Conservation (phyloP, 1,140 invertebrate species). For the Caenorhabditis briggsae region DNA sequence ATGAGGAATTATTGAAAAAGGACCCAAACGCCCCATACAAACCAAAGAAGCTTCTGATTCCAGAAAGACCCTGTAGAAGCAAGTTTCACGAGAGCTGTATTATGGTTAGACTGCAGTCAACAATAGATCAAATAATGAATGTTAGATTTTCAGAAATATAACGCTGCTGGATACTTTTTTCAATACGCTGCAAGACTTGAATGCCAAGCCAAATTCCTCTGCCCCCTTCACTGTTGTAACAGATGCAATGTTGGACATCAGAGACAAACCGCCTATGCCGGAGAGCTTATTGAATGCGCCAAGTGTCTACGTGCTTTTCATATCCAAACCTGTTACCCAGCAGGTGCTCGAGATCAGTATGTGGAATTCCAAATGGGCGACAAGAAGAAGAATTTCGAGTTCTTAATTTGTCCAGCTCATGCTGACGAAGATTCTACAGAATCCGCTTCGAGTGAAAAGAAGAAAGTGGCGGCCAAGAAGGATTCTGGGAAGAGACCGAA, state of each 20-base stretch:
- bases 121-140: not conserved
- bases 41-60: not conserved
- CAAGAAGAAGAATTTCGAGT: not conserved
- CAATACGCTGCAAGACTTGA: slow-evolving; percentile 22
- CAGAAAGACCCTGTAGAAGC: not conserved
- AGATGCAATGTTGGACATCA: not conserved
- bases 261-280: not conserved
- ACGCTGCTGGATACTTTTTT: not conserved
- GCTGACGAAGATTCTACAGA: not conserved
- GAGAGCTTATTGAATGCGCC: not conserved
- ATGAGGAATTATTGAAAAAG: no score
- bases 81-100: not conserved
- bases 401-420: slow-evolving; percentile 25
- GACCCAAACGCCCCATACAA: no score
- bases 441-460: not conserved
- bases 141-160: slow-evolving; percentile 18
- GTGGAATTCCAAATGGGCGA: not conserved
- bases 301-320: slow-evolving; percentile 1
- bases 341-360: not conserved
- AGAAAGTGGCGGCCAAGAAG: not conserved
- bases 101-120: not conserved
- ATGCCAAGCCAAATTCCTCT: slow-evolving; percentile 1
- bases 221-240: not conserved
- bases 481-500: not conserved
- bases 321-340: not conserved